These are phyloP conservation scores for Drosophila novamexicana DNA, from an alignment of 1,140 invertebrate species.

Conservation along the genomic window DNA sequence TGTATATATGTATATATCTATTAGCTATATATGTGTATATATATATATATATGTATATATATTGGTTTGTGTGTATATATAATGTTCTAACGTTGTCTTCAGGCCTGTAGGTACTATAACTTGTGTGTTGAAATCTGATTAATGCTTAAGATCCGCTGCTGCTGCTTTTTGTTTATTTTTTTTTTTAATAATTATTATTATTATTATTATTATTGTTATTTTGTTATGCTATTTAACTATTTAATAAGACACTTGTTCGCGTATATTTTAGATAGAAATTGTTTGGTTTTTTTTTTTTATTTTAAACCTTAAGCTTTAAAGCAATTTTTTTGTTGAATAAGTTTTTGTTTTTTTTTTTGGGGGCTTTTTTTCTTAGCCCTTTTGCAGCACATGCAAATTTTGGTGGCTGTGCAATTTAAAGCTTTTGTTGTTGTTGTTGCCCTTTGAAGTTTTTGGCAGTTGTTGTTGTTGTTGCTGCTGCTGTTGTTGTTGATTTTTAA, in stretches of 20 bases:
- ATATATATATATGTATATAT: constrained; percentile 48
- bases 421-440: constrained; percentile 38
- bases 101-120: constrained; percentile 81
- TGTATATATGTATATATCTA: constrained; percentile 38
- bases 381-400: constrained; percentile 72
- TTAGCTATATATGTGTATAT: constrained; percentile 49
- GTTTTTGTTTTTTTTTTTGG: constrained; percentile 30
- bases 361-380: constrained; percentile 51
- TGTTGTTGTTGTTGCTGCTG: constrained; percentile 21
- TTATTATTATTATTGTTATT: constrained; percentile 34
- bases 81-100: constrained; percentile 73
- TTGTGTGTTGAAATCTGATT: constrained; percentile 43
- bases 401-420: constrained; percentile 37
- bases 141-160: constrained; percentile 29
- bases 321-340: constrained; percentile 51
- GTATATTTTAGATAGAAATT: constrained; percentile 61
- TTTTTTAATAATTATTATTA: constrained; percentile 37
- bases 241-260: constrained; percentile 81
- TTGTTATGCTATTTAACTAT: constrained; percentile 48
- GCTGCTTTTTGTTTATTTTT: constrained; percentile 30
- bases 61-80: constrained; percentile 42
- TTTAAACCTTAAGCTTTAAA: constrained; percentile 54
- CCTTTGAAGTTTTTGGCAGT: constrained; percentile 54
- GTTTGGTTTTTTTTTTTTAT: constrained; percentile 41
- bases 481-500: constrained; percentile 60